phyloP scores from a whole-genome alignment of 53 echinoderm and acorn worm species.

The Echinometra lucunter region DNA sequence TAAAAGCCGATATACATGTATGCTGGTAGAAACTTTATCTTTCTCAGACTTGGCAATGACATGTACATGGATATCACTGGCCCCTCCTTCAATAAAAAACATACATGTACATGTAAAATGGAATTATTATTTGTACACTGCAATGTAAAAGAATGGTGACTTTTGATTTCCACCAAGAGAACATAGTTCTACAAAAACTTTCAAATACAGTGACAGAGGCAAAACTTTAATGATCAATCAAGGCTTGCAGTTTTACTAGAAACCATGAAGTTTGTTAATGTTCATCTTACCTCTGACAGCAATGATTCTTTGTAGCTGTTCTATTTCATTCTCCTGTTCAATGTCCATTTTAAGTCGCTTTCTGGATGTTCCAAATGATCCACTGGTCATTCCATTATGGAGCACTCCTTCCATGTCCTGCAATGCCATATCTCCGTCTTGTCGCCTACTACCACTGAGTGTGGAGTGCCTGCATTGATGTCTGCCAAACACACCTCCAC shows the following conservation, averaged over 20 bases:
- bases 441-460: background rate
- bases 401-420: constrained; percentile 60
- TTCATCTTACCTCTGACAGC: constrained; percentile 13
- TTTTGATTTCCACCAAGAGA: background rate
- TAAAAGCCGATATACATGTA: no score
- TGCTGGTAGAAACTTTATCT: background rate
- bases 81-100: background rate
- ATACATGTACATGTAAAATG: background rate
- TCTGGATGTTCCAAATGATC: background rate
- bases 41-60: background rate
- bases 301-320: constrained; percentile 18
- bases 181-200: background rate
- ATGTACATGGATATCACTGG: no score
- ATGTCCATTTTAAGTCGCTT: constrained; percentile 57
- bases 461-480: background rate
- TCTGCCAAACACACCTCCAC: background rate
- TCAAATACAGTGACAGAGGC: background rate
- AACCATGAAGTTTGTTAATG: background rate
- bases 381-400: constrained; percentile 17
- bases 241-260: background rate
- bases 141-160: background rate
- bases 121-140: background rate
- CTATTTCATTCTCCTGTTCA: constrained; percentile 55
- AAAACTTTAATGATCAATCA: background rate
- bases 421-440: constrained; percentile 22